Conservation (phyloP, 1,140 invertebrate species). For the Sycophaga agraensis region DNA sequence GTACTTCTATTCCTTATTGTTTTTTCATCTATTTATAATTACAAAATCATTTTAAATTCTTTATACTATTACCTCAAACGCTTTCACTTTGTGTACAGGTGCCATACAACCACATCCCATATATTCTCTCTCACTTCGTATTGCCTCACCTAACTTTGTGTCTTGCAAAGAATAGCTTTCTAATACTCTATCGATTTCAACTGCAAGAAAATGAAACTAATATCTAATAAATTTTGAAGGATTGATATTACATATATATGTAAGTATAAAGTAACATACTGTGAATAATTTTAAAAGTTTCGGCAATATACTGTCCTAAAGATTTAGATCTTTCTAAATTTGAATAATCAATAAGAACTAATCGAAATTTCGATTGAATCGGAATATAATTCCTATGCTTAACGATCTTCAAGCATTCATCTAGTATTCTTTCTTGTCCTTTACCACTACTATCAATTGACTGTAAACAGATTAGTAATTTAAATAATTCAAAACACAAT, state of each 20-base stretch:
- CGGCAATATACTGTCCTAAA: conserved; percentile 39
- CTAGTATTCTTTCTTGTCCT: conserved; percentile 38
- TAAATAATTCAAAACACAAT: background rate
- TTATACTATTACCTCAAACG: conserved; percentile 36
- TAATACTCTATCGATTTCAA: conserved; percentile 59
- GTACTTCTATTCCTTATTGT: too few species aligned
- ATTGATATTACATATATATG: background rate
- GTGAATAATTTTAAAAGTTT: conserved; percentile 43
- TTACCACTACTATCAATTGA: conserved; percentile 36
- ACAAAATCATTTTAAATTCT: too few species aligned
- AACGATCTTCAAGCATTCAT: conserved; percentile 33
- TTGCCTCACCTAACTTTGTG: conserved; percentile 53
- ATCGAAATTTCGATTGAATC: conserved; percentile 41
- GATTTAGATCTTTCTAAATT: conserved; percentile 36
- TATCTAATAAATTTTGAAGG: background rate
- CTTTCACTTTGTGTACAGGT: conserved; percentile 54
- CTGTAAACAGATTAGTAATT: conserved; percentile 35
- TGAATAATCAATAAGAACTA: conserved; percentile 43
- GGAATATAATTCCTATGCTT: conserved; percentile 35
- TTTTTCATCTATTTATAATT: too few species aligned
- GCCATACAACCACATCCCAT: conserved; percentile 34
- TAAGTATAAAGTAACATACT: conserved; percentile 30
- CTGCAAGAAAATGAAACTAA: background rate
- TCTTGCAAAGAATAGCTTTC: conserved; percentile 54
- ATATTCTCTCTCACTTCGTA: conserved; percentile 53